Percentiles rank a stretch among this genome's conserved stretches.
These are phyloP conservation scores for Blastobasis adustella DNA, from an alignment of 2,888 invertebrate genomes.

Conservation along the genomic window DNA sequence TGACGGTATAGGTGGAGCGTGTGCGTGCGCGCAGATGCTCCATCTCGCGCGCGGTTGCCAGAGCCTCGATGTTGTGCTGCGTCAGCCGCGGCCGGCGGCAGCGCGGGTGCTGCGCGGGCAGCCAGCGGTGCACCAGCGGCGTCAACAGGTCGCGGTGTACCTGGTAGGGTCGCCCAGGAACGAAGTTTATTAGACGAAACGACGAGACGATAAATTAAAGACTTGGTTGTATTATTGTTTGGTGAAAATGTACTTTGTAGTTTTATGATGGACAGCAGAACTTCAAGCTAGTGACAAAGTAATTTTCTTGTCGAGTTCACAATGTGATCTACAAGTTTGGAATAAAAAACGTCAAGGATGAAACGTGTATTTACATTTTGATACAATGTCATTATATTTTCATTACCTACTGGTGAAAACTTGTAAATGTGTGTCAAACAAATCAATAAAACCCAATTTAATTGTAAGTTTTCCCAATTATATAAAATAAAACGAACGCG, in stretches of 20 bases:
- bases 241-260: neutral
- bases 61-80: constrained; percentile 43
- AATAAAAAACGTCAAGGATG: no score
- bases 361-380: no score
- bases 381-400: no score
- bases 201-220: neutral
- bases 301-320: no score
- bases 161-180: constrained; percentile 17
- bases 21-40: constrained; percentile 29
- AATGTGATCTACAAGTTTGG: no score
- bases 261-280: neutral
- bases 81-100: constrained; percentile 53
- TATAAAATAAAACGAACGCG: no score
- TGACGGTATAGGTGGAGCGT: constrained; percentile 13
- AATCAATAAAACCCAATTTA: no score
- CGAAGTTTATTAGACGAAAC: no score
- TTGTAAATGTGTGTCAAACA: no score
- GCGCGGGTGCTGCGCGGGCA: constrained; percentile 53
- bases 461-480: no score
- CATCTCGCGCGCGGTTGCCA: constrained; percentile 41
- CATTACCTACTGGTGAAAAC: no score
- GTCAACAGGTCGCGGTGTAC: constrained; percentile 78
- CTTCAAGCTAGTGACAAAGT: neutral
- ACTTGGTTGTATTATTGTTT: neutral
- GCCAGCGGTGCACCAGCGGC: constrained; percentile 75